phyloP scores from a whole-genome alignment of 2,797 vertebrate genomes.

The Agapornis canus region DNA sequence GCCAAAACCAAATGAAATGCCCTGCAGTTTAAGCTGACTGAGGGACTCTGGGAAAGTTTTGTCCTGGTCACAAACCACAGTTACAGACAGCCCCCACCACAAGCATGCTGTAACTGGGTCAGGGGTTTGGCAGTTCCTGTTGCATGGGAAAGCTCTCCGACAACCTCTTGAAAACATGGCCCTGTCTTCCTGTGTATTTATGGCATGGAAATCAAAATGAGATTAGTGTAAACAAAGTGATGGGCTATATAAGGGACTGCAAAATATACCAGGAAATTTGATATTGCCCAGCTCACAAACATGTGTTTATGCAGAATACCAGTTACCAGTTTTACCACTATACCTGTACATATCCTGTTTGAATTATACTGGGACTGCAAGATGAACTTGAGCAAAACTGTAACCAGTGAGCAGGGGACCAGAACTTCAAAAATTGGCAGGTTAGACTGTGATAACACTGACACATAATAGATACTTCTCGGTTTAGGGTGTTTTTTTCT shows the following conservation, averaged over 20 bases:
- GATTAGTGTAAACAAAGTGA: background rate
- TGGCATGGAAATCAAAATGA: background rate
- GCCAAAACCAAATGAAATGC: background rate
- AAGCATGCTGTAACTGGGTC: background rate
- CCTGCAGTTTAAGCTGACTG: background rate
- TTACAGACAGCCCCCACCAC: background rate
- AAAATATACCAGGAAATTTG: background rate
- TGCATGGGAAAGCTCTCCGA: background rate
- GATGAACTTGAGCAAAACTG: background rate
- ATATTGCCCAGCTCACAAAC: background rate
- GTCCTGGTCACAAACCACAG: background rate
- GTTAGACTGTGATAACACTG: background rate
- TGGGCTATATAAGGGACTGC: background rate
- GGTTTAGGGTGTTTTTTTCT: background rate
- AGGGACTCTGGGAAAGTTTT: background rate
- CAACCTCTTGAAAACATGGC: background rate
- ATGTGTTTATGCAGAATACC: background rate
- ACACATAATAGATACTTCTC: background rate
- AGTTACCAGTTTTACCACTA: background rate
- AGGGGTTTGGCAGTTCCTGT: background rate
- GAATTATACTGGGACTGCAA: background rate
- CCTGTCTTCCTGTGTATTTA: background rate
- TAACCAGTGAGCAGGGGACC: background rate
- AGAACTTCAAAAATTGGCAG: background rate
- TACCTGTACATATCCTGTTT: background rate